A percentile compares a stretch with the other conserved stretches of the same genome.
phyloP scores from a whole-genome alignment of 2,797 vertebrate species.

The Sebastes cheni region DNA sequence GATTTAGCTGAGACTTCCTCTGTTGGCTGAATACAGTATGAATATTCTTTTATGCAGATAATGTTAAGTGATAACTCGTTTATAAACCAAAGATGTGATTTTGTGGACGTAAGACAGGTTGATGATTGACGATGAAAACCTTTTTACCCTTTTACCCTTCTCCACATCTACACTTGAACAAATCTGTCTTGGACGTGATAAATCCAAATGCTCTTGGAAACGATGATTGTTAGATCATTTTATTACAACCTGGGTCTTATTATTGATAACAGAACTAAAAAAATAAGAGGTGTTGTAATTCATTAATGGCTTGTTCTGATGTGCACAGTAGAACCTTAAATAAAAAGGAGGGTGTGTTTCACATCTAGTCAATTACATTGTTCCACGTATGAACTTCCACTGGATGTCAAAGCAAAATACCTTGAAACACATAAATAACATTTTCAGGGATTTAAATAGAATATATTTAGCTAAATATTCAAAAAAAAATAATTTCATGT shows the following conservation, averaged over 20 bases:
- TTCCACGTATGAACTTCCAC: neutral
- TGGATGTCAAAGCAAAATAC: neutral
- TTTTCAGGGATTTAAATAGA: neutral
- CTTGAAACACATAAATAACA: neutral
- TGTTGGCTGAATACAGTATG: too few relatives aligned
- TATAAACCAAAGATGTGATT: too few relatives aligned
- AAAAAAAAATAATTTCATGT: neutral
- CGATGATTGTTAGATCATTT: neutral
- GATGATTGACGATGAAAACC: too few relatives aligned
- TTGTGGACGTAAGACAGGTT: too few relatives aligned
- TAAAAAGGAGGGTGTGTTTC: neutral
- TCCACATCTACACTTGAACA: too few relatives aligned
- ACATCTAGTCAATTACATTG: too few relatives aligned
- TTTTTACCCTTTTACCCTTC: too few relatives aligned
- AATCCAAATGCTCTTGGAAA: neutral
- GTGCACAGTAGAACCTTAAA: neutral
- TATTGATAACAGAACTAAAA: neutral
- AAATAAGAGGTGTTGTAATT: neutral
- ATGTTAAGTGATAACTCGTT: too few relatives aligned
- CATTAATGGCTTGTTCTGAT: neutral
- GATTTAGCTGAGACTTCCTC: too few relatives aligned
- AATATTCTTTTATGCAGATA: too few relatives aligned
- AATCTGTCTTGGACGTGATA: neutral
- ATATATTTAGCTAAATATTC: neutral
- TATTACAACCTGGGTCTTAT: neutral